Evolutionary conservation across 2,888 invertebrate species (phyloP).

Genomic region (Ecliptopera silaceata): DNA sequence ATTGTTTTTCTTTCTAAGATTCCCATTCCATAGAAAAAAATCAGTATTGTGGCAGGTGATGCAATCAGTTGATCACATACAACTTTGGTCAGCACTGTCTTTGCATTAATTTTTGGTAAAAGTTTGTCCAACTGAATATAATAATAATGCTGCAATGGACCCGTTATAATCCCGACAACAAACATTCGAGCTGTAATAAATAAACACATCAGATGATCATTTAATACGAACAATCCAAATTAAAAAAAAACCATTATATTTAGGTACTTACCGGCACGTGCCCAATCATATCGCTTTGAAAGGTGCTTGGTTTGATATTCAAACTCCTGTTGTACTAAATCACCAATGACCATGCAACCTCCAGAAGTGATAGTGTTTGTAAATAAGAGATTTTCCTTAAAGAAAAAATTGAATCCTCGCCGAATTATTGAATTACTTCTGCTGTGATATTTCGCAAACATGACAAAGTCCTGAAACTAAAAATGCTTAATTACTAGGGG

Average conservation of each 20-base stretch:
- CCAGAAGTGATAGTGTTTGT: constrained; percentile 92
- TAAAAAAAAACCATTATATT: too few species aligned
- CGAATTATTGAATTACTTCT: constrained; percentile 50
- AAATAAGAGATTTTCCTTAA: constrained; percentile 88
- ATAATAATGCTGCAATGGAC: constrained; percentile 93
- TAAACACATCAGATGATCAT: background rate
- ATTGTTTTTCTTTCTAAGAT: constrained; percentile 86
- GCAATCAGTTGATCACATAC: constrained; percentile 86
- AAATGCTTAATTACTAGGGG: background rate
- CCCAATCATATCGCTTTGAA: constrained; percentile 81
- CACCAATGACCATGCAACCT: constrained; percentile 89
- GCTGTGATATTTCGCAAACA: constrained; percentile 45
- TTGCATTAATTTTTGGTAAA: constrained; percentile 83
- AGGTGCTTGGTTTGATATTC: constrained; percentile 81
- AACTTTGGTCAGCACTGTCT: constrained; percentile 88
- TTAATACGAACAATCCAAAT: too few species aligned
- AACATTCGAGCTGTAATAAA: constrained; percentile 88
- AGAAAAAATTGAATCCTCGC: constrained; percentile 65
- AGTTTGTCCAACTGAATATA: constrained; percentile 89
- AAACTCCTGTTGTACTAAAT: constrained; percentile 89
- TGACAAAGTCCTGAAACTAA: constrained; percentile 35
- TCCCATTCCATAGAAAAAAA: constrained; percentile 91
- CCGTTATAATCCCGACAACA: constrained; percentile 88
- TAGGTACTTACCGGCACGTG: constrained; percentile 75
- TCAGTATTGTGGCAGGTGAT: constrained; percentile 90